Percentiles rank a stretch among this genome's conserved stretches.
These are phyloP conservation scores for Podiceps cristatus DNA, from an alignment of 2,113 vertebrate genomes.

Conservation along the genomic window DNA sequence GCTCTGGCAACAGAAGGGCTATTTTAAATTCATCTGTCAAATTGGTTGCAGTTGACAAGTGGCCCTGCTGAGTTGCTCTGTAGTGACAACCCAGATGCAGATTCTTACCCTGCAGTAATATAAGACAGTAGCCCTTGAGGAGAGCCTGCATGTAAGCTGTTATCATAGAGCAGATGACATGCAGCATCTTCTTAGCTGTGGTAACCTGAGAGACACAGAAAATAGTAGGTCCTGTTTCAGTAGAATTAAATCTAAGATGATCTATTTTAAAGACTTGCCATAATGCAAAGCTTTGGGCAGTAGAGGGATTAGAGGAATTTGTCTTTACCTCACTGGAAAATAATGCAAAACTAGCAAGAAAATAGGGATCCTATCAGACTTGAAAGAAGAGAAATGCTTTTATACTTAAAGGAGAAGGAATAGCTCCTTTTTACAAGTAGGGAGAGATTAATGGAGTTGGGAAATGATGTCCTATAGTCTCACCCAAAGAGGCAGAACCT, in stretches of 20 bases:
- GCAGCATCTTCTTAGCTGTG: background rate
- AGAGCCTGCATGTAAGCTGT: background rate
- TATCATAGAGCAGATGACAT: background rate
- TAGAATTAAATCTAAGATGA: background rate
- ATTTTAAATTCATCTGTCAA: background rate
- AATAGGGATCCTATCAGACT: background rate
- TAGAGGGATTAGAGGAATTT: background rate
- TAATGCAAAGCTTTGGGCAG: background rate
- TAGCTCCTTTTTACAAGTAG: background rate
- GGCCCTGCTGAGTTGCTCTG: background rate
- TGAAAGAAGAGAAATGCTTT: background rate
- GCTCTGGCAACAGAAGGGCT: background rate
- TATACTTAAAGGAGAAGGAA: background rate
- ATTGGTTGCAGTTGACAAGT: background rate
- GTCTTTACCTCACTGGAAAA: background rate
- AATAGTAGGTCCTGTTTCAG: background rate
- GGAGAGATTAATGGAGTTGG: background rate
- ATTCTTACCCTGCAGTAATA: background rate
- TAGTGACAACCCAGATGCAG: background rate
- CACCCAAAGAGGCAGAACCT: background rate
- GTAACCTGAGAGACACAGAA: background rate
- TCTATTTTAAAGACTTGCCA: background rate
- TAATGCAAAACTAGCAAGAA: background rate
- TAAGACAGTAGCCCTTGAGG: background rate
- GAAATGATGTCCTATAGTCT: background rate